phyloP scores from a whole-genome alignment of 2,797 vertebrate species.

The Trachurus trachurus region DNA sequence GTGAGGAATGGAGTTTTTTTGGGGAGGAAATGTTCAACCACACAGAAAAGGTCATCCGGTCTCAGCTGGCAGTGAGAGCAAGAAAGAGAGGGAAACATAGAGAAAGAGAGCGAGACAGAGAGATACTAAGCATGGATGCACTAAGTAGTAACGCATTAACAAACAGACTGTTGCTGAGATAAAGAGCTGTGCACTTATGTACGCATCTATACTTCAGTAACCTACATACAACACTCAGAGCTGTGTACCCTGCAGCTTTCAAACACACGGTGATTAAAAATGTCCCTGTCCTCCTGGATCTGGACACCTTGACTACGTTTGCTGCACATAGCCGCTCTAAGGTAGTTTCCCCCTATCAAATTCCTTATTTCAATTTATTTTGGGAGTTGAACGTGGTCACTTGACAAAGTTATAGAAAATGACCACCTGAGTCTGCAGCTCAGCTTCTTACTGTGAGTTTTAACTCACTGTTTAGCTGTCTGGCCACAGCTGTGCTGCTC shows the following conservation, averaged over 20 bases:
- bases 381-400: neutral
- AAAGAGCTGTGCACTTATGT: slow-evolving; percentile 51
- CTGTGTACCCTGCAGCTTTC: neutral
- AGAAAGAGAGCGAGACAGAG: neutral
- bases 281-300: neutral
- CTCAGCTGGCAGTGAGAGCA: slow-evolving; percentile 38
- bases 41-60: slow-evolving; percentile 54
- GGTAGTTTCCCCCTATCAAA: neutral
- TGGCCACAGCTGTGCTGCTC: slow-evolving; percentile 4
- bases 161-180: slow-evolving; percentile 34
- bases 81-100: slow-evolving; percentile 13
- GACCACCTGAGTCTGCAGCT: neutral
- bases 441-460: neutral
- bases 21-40: slow-evolving; percentile 63
- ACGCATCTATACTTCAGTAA: slow-evolving; percentile 39
- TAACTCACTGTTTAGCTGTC: neutral
- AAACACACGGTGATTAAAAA: slow-evolving; percentile 3
- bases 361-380: neutral
- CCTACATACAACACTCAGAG: slow-evolving; percentile 7
- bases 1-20: slow-evolving; percentile 65
- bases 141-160: slow-evolving; percentile 51
- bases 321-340: neutral
- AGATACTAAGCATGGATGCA: slow-evolving; percentile 30
- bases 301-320: neutral
- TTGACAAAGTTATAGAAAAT: neutral